phyloP scores from a whole-genome alignment of 2,797 vertebrate genomes.

The Premnoplex brunnescens region DNA sequence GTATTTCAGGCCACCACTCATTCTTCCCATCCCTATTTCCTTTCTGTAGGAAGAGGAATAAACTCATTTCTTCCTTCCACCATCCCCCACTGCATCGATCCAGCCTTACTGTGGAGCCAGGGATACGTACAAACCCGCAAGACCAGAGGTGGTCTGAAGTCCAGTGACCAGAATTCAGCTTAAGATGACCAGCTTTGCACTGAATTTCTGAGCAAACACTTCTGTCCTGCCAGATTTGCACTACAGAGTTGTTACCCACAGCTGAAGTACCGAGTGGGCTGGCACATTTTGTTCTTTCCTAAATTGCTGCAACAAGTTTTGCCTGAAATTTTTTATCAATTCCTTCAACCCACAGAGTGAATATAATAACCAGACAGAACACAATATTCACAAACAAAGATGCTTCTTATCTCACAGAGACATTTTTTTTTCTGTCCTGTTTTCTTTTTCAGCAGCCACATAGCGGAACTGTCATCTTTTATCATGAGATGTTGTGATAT shows the following conservation, averaged over 20 bases:
- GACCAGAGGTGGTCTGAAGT: neutral
- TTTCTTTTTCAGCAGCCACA: neutral
- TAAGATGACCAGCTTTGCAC: neutral
- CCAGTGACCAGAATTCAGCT: neutral
- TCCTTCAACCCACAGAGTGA: neutral
- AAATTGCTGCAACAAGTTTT: neutral
- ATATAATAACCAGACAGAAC: neutral
- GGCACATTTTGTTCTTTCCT: neutral
- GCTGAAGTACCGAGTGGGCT: accelerated
- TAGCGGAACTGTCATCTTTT: constrained; percentile 6
- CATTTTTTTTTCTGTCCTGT: neutral
- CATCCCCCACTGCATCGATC: neutral
- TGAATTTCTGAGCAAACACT: neutral
- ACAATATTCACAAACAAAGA: neutral
- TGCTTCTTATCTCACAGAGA: neutral
- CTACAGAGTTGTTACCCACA: neutral
- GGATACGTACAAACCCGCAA: neutral
- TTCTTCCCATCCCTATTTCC: neutral
- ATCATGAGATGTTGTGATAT: neutral
- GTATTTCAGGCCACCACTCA: accelerated
- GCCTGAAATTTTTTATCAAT: neutral
- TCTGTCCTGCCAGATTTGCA: neutral
- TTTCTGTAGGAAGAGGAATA: neutral
- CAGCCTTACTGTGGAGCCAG: neutral
- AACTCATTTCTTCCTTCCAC: neutral